These are phyloP conservation scores for Toxotes lorentzi DNA, from an alignment of 2,797 vertebrate genomes.

Conservation along the genomic window DNA sequence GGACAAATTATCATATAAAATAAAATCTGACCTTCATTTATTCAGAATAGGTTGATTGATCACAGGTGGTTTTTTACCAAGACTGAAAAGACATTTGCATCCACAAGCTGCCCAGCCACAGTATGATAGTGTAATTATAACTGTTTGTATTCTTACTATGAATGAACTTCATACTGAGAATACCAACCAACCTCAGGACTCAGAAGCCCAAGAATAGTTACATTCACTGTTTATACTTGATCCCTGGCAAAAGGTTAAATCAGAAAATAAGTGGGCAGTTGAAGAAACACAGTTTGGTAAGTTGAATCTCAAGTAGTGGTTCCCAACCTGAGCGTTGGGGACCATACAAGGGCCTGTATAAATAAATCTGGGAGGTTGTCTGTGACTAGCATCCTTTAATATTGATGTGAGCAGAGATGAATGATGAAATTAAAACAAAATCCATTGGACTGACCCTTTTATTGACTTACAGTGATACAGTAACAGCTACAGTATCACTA, in stretches of 20 bases:
- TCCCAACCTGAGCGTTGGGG: neutral
- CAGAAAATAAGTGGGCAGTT: neutral
- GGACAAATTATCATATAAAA: conserved; percentile 69
- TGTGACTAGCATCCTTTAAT: neutral
- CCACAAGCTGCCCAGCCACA: neutral
- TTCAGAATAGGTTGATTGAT: conserved; percentile 50
- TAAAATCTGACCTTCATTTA: conserved; percentile 61
- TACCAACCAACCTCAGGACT: conserved; percentile 1
- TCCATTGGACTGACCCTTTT: too few relatives aligned
- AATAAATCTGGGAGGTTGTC: neutral
- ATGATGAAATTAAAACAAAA: neutral
- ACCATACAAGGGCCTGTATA: neutral
- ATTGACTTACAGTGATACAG: neutral
- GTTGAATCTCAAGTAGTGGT: neutral
- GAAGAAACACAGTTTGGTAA: neutral
- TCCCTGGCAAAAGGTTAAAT: neutral
- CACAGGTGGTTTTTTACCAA: neutral
- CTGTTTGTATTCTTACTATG: neutral
- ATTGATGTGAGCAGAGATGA: too few relatives aligned
- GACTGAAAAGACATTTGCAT: conserved; percentile 37
- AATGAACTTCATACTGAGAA: neutral
- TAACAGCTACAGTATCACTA: neutral
- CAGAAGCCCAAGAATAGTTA: neutral
- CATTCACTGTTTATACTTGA: neutral
- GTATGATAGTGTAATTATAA: conserved; percentile 17